Conservation (phyloP, 2,888 invertebrate genomes). For the Morinoia aosen region DNA sequence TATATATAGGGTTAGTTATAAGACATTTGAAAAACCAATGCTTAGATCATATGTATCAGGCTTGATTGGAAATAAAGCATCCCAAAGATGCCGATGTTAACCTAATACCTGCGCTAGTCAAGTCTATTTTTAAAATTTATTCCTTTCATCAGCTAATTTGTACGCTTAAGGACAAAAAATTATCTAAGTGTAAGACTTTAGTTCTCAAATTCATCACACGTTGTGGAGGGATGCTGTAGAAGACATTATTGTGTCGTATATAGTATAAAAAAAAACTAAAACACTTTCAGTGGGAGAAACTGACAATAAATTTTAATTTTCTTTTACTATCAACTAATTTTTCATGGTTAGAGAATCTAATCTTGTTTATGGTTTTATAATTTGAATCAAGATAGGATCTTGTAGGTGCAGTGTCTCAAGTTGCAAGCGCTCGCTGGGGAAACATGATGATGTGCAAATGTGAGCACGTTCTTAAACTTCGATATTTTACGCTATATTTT, state of each 20-base stretch:
- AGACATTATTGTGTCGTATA: background rate
- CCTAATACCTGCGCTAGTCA: too few relatives aligned
- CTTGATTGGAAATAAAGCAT: too few relatives aligned
- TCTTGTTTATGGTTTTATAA: background rate
- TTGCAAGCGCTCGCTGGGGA: background rate
- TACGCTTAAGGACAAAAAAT: too few relatives aligned
- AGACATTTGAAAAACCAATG: too few relatives aligned
- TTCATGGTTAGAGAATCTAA: background rate
- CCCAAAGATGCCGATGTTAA: too few relatives aligned
- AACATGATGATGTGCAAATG: background rate
- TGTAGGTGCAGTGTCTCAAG: background rate
- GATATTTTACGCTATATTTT: background rate
- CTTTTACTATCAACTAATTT: background rate
- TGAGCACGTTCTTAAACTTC: background rate
- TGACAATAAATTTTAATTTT: background rate
- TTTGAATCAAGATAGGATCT: background rate
- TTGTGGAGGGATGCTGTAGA: too few relatives aligned
- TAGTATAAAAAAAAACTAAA: background rate
- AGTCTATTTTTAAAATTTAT: too few relatives aligned
- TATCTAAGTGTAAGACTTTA: too few relatives aligned
- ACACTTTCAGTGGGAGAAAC: background rate
- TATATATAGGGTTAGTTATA: too few relatives aligned
- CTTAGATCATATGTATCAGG: too few relatives aligned
- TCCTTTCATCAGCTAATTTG: too few relatives aligned
- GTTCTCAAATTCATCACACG: too few relatives aligned